Conservation (phyloP, 1,140 invertebrate species). For the Triops longicaudatus region DNA sequence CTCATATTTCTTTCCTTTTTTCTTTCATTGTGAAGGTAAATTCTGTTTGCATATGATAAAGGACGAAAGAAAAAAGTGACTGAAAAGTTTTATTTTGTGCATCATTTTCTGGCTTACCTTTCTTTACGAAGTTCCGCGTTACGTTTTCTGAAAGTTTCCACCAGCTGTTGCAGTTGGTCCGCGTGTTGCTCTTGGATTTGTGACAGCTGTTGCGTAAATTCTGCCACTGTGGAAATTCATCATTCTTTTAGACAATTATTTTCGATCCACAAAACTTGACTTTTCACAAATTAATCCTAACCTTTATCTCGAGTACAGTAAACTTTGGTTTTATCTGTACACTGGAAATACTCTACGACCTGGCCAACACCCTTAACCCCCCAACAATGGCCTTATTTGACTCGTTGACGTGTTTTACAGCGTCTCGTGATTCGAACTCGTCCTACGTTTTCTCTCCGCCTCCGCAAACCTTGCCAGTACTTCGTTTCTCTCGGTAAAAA, state of each 20-base stretch:
- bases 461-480: not conserved
- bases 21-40: too few relatives aligned
- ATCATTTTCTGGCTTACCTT: constrained; percentile 53
- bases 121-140: constrained; percentile 81
- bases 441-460: not conserved
- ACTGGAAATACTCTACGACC: too few relatives aligned
- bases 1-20: too few relatives aligned
- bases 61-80: too few relatives aligned
- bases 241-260: not conserved
- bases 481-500: not conserved
- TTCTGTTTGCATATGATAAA: too few relatives aligned
- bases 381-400: not conserved
- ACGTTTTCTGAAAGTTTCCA: constrained; percentile 75
- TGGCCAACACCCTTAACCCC: too few relatives aligned
- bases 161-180: constrained; percentile 76
- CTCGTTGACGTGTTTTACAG: not conserved
- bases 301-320: too few relatives aligned
- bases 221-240: constrained; percentile 66
- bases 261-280: not conserved
- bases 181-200: constrained; percentile 86
- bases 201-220: constrained; percentile 86
- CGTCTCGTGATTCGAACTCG: not conserved
- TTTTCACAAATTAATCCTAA: too few relatives aligned
- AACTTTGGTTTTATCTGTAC: too few relatives aligned
- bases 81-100: too few relatives aligned